Base-by-base conservation (phyloP, 2,888 invertebrate species). In the Sylvicola fuscatus region DNA sequence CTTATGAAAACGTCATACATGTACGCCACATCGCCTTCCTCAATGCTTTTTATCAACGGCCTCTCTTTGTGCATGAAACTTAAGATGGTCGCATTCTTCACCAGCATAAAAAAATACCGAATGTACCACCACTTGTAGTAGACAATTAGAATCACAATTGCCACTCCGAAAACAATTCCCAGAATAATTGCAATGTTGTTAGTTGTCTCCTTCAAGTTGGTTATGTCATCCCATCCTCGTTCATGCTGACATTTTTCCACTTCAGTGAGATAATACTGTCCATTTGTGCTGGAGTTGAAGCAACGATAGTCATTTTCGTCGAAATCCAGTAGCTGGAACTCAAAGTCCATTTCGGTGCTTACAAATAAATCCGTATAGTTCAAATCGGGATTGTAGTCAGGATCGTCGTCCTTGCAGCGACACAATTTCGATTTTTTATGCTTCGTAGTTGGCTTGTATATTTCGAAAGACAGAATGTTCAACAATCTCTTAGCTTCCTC, bases 1-100 rank as follows among this genome's bases (percentile, higher is more conserved):
- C 74, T 73, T 1, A 78, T 69, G 45, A 78, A 78, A 0, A 74
- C 68, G 40, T 77, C 76, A 45, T 72, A 78, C 13, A 64, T 54
- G 42, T 39, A 46, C 6, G 33, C 14, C 51, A 61, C 37, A 55
- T 57, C 2, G 48, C 50, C 41, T 3, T 29, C 13, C 3, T 40
- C 41, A 14, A 33, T 33, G 17, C 14, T 32, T 47, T 38, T 35
- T 8, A 27, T 27, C 36, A 37, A 39, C 12, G 37, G 38, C 2
- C 49, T 48, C 7, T 63, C 58, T 30, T 65, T 62, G n/a, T 61
- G 60, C 7, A 69, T 62, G 37, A 66, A 49, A 16, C 68, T 65
- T 36, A 72, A 39, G 41, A 65, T 51, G 0, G 70, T 62, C 0
- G 68, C 66, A 39, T 71, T 69, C 45, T 66, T 70, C 14, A 71